Evolutionary conservation across 2,113 vertebrate species (phyloP).

Genomic region (Artemisiospiza belli): DNA sequence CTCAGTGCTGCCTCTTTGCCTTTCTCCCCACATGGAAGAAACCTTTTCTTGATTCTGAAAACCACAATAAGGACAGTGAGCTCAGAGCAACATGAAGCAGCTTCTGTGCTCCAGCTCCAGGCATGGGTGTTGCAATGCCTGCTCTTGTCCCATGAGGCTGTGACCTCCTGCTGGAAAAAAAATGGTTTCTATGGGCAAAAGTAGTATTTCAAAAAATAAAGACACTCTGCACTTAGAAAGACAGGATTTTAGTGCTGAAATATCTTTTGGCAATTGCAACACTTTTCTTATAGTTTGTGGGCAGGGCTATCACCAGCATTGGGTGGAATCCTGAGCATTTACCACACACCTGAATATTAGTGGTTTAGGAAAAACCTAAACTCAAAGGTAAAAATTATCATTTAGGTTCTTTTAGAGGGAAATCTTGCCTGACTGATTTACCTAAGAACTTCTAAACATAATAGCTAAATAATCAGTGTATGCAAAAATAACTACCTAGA

Average conservation of each 20-base stretch:
- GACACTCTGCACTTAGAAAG: background rate
- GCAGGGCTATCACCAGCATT: background rate
- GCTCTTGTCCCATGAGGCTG: background rate
- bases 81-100: background rate
- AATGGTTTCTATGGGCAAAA: background rate
- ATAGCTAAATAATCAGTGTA: background rate
- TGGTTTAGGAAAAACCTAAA: background rate
- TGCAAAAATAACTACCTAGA: background rate
- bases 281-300: background rate
- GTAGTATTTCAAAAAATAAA: background rate
- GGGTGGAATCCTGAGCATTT: background rate
- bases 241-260: background rate
- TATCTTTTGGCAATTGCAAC: background rate
- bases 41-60: background rate
- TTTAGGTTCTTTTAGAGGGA: background rate
- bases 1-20: background rate
- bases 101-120: background rate
- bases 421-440: background rate
- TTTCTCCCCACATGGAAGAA: fast-evolving
- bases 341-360: background rate
- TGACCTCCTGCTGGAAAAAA: background rate
- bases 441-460: background rate
- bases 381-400: background rate
- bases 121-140: background rate
- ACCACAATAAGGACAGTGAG: background rate